These are phyloP conservation scores for Lysiphlebus fabarum DNA, from an alignment of 1,140 invertebrate genomes.

Conservation along the genomic window DNA sequence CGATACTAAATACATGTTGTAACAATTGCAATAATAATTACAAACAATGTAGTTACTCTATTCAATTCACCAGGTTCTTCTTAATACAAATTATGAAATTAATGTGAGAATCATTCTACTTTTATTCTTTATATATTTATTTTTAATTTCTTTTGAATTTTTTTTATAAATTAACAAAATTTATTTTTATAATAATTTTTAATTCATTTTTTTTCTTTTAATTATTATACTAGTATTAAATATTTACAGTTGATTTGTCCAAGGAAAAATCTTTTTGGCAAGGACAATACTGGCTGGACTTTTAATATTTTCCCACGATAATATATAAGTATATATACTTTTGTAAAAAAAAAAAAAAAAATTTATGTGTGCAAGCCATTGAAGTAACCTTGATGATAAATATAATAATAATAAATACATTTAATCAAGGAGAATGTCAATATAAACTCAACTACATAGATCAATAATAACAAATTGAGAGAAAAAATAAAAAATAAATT, in stretches of 20 bases:
- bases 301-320: constrained; percentile 5
- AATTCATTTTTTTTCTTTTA: too few species aligned
- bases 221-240: too few species aligned
- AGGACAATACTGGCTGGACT: neutral
- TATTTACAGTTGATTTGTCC: too few species aligned
- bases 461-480: too few species aligned
- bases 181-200: neutral
- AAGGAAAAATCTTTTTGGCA: neutral
- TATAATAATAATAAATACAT: constrained; percentile 5
- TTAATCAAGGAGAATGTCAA: constrained; percentile 9
- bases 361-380: neutral
- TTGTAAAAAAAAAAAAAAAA: too few species aligned
- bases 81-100: constrained; percentile 43
- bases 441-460: neutral
- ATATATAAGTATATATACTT: neutral
- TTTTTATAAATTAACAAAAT: constrained; percentile 1
- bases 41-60: constrained; percentile 45
- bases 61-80: neutral
- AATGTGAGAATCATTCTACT: constrained; percentile 25
- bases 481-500: neutral
- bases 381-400: neutral
- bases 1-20: constrained; percentile 27
- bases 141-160: neutral
- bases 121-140: neutral
- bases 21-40: constrained; percentile 49